A percentile compares a stretch with the other conserved stretches of the same genome.
Evolutionary conservation across 2,888 invertebrate genomes (phyloP).

Genomic region (Pristionchus japonicus): DNA sequence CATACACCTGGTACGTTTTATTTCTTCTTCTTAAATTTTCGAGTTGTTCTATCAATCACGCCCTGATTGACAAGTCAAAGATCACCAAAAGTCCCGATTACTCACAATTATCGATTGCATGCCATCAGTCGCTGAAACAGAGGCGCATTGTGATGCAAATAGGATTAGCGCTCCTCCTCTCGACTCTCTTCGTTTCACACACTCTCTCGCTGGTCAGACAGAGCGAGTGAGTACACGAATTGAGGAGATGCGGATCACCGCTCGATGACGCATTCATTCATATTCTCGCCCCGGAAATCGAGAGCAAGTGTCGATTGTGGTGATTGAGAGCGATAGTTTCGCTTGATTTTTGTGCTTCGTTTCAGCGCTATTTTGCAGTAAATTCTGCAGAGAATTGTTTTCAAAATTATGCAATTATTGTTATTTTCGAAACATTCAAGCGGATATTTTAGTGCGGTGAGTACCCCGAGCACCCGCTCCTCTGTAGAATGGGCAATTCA

Average conservation of each 20-base stretch:
- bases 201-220: neutral
- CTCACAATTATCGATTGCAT: neutral
- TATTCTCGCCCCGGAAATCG: neutral
- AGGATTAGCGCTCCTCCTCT: neutral
- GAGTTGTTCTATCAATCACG: neutral
- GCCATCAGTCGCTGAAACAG: neutral
- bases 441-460: neutral
- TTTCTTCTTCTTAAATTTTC: neutral
- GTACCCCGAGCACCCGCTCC: neutral
- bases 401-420: too few relatives aligned
- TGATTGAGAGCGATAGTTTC: neutral
- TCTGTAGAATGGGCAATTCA: conserved; percentile 36
- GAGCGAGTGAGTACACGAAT: neutral
- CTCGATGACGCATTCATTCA: conserved; percentile 15
- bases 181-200: neutral
- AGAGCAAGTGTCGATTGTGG: neutral
- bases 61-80: too few relatives aligned
- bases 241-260: neutral
- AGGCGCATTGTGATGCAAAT: conserved; percentile 13
- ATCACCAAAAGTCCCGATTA: too few relatives aligned
- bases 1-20: conserved; percentile 8
- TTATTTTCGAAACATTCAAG: too few relatives aligned
- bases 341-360: too few relatives aligned
- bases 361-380: too few relatives aligned
- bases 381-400: too few relatives aligned